A percentile compares a stretch with the other conserved stretches of the same genome.
These are phyloP conservation scores for Octopus bimaculoides DNA, from an alignment of 1,140 invertebrate genomes.

Conservation along the genomic window DNA sequence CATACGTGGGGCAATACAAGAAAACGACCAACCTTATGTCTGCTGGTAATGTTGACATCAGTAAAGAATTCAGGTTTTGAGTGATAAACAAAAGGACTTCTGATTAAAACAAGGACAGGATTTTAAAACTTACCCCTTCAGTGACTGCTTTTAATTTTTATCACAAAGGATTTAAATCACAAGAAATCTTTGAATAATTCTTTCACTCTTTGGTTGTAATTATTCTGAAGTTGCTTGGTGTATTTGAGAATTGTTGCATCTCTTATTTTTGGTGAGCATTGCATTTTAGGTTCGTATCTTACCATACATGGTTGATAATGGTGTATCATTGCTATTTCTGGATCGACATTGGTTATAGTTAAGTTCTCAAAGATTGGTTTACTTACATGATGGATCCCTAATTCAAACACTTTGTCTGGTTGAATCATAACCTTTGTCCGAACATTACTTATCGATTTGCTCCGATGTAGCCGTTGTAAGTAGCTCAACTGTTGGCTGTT, in stretches of 20 bases:
- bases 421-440: conserved; percentile 49
- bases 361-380: conserved; percentile 29
- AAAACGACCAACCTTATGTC: too few species aligned
- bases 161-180: too few species aligned
- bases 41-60: too few species aligned
- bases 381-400: conserved; percentile 56
- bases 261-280: conserved; percentile 32
- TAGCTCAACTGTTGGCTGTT: conserved; percentile 25
- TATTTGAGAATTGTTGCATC: conserved; percentile 42
- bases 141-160: too few species aligned
- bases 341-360: conserved; percentile 36
- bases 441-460: conserved; percentile 30
- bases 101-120: too few species aligned
- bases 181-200: conserved; percentile 13
- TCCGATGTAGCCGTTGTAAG: conserved; percentile 37
- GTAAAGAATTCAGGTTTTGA: too few species aligned
- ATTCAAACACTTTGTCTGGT: conserved; percentile 45
- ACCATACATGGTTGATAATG: conserved; percentile 70
- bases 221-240: conserved; percentile 27
- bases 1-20: too few species aligned
- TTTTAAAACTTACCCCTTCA: too few species aligned
- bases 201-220: conserved; percentile 31
- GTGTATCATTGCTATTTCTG: conserved; percentile 81
- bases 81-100: too few species aligned
- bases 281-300: conserved; percentile 39